Evolutionary conservation across 1,140 invertebrate genomes (phyloP).

Genomic region (Melipona quadrifasciata): DNA sequence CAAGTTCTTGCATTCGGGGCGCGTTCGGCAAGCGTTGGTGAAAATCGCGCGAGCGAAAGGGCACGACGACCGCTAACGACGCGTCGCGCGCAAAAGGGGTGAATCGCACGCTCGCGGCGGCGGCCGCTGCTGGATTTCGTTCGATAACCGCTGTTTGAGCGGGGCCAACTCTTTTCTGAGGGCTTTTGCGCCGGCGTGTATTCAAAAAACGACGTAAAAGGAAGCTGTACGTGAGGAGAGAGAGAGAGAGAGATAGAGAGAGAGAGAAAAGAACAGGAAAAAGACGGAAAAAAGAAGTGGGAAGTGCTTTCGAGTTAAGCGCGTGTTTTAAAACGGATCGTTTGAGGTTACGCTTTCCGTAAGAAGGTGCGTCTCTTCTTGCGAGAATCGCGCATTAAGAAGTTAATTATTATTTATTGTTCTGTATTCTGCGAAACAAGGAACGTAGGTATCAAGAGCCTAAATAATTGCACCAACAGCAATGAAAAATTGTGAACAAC

Average conservation of each 20-base stretch:
- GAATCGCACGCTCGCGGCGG: not conserved
- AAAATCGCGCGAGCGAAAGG: not conserved
- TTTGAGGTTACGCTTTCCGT: not conserved
- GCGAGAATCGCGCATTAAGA: no score
- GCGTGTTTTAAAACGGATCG: not conserved
- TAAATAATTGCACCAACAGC: no score
- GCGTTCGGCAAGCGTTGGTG: not conserved
- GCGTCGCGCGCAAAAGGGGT: not conserved
- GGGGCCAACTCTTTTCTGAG: no score
- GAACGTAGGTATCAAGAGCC: no score
- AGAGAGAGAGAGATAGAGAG: not conserved
- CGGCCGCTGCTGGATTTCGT: not conserved
- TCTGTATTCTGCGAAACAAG: no score
- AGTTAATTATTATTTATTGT: no score
- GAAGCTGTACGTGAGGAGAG: not conserved
- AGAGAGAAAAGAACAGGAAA: no score
- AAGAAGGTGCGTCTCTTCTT: not conserved
- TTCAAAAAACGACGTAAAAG: not conserved
- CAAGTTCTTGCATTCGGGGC: not conserved
- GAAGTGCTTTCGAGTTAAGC: slow-evolving; percentile 3
- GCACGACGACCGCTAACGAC: not conserved
- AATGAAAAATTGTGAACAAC: no score
- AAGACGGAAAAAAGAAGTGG: no score
- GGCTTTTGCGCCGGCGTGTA: not conserved
- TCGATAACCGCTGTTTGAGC: slow-evolving; percentile 2